phyloP scores from a whole-genome alignment of 1,140 invertebrate species.

The Ditylenchus dipsaci region DNA sequence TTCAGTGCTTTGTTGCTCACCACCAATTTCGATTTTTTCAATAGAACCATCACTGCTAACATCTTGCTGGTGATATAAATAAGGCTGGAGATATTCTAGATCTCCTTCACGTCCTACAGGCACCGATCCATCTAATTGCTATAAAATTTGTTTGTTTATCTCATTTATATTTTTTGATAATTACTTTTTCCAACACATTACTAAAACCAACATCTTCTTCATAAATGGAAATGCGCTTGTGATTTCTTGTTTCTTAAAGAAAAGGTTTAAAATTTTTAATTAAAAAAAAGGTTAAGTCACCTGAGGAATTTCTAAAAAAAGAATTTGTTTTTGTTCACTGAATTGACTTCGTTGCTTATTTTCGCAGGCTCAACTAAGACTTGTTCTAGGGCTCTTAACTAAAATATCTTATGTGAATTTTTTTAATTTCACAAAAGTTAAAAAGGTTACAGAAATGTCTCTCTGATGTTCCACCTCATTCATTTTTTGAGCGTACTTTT shows the following conservation, averaged over 20 bases:
- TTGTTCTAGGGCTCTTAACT: not conserved
- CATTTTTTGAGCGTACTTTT: not conserved
- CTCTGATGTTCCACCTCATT: not conserved
- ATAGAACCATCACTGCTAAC: not conserved
- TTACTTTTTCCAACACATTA: not conserved
- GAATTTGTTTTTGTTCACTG: constrained; percentile 18
- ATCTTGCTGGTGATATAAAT: not conserved
- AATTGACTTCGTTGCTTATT: not conserved
- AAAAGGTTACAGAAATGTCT: too few species aligned
- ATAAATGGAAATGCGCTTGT: constrained; percentile 25
- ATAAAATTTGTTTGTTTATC: too few species aligned
- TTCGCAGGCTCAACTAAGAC: not conserved
- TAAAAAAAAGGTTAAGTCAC: not conserved
- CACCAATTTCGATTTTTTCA: constrained; percentile 14
- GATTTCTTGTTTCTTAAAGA: not conserved
- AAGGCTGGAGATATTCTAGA: constrained; percentile 8
- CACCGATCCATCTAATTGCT: constrained; percentile 2
- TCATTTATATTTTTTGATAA: too few species aligned
- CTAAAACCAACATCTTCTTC: constrained; percentile 25
- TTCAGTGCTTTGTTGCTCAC: constrained; percentile 12
- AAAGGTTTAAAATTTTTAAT: not conserved
- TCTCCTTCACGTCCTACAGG: not conserved
- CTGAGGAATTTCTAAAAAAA: constrained; percentile 11
- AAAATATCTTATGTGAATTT: not conserved
- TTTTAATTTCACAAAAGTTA: too few species aligned